phyloP scores from a whole-genome alignment of 2,797 vertebrate species.

The Steatocranus sp. region DNA sequence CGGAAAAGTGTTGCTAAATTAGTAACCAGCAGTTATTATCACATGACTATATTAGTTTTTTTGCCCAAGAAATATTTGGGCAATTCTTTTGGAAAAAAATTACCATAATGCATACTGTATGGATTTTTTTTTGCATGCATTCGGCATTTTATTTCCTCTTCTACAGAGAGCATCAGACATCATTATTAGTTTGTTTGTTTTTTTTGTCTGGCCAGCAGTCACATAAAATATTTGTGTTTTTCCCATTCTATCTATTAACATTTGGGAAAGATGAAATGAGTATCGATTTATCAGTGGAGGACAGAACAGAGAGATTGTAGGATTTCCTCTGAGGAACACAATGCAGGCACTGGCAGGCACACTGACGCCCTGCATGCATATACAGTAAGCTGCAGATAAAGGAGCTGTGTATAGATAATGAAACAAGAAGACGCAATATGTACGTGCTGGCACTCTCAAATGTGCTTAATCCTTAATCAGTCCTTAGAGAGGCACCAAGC shows the following conservation, averaged over 20 bases:
- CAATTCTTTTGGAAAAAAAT: neutral
- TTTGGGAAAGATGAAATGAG: slow-evolving; percentile 28
- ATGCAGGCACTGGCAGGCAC: neutral
- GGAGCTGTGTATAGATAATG: slow-evolving; percentile 44
- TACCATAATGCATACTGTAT: neutral
- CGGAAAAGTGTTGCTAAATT: neutral
- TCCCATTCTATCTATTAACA: slow-evolving; percentile 22
- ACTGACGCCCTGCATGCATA: slow-evolving; percentile 20
- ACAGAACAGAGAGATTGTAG: neutral
- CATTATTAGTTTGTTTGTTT: slow-evolving; percentile 12
- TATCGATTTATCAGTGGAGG: neutral
- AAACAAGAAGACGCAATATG: slow-evolving; percentile 45
- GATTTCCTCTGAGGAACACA: neutral
- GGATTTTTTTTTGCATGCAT: neutral
- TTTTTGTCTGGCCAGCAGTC: neutral
- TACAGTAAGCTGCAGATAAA: slow-evolving; percentile 41
- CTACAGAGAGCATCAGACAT: slow-evolving; percentile 10
- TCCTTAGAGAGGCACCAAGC: slow-evolving; percentile 59
- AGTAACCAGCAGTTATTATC: neutral
- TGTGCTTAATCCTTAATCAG: slow-evolving; percentile 69
- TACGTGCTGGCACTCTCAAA: slow-evolving; percentile 59
- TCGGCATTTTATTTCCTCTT: neutral
- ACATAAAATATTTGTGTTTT: slow-evolving; percentile 20
- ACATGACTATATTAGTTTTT: neutral
- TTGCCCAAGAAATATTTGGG: neutral